phyloP scores from a whole-genome alignment of 37 sponge, comb jelly and placozoan species.

The Ephydatia muelleri region DNA sequence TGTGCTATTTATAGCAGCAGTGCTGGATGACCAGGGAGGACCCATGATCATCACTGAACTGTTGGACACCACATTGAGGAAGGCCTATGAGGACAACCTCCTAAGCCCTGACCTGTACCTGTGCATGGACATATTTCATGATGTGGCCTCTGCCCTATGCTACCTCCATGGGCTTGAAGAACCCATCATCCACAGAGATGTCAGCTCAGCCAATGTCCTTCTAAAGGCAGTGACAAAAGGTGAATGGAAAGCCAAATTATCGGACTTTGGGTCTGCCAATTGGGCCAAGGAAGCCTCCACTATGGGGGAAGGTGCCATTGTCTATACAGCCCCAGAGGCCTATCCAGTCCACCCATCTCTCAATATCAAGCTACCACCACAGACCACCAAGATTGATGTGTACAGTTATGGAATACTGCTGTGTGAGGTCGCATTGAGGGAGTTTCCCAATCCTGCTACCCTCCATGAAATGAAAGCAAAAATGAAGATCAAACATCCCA shows the following conservation, averaged over 20 bases:
- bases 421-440: constrained; percentile 40
- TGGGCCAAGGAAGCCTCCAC: constrained; percentile 36
- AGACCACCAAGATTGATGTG: constrained; percentile 77
- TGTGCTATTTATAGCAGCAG: constrained; percentile 73
- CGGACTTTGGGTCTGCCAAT: constrained; percentile 88
- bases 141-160: constrained; percentile 75
- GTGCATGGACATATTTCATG: constrained; percentile 27
- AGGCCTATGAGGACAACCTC: constrained; percentile 18
- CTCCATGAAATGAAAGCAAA: not conserved
- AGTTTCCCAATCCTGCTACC: constrained; percentile 41
- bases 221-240: constrained; percentile 20
- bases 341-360: constrained; percentile 42
- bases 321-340: constrained; percentile 78
- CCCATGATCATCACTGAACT: constrained; percentile 71
- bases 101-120: not conserved
- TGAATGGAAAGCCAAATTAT: constrained; percentile 63
- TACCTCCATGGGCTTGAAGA: constrained; percentile 72
- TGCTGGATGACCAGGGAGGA: constrained; percentile 36
- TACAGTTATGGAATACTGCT: constrained; percentile 82
- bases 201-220: constrained; percentile 84
- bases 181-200: constrained; percentile 83
- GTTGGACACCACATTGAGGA: constrained; percentile 61
- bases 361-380: constrained; percentile 17
- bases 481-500: not conserved
- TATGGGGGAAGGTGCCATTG: constrained; percentile 55